Percentiles rank a stretch among this genome's conserved stretches.
Conservation (phyloP, 2,797 vertebrate genomes). For the Cyclopterus lumpus region DNA sequence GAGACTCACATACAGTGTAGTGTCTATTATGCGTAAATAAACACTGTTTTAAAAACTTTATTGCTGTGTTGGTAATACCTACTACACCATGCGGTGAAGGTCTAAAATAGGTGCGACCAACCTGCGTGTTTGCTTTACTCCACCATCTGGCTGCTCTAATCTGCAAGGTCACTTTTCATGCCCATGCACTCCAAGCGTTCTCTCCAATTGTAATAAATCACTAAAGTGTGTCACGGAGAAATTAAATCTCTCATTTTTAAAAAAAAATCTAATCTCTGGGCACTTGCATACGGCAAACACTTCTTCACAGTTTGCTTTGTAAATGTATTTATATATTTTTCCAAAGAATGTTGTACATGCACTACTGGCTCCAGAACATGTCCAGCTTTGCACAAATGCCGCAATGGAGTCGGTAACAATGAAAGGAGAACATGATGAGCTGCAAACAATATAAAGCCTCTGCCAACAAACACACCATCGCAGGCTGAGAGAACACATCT, state of each 20-base stretch:
- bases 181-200: constrained; percentile 25
- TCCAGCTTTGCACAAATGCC: constrained; percentile 12
- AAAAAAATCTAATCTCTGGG: not conserved
- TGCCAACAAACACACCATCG: constrained; percentile 7
- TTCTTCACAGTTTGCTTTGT: not conserved
- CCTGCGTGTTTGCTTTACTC: constrained; percentile 73
- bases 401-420: not conserved
- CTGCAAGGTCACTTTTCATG: constrained; percentile 71
- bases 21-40: not conserved
- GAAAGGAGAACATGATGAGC: not conserved
- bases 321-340: not conserved
- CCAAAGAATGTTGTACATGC: not conserved
- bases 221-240: not conserved
- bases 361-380: not conserved
- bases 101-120: constrained; percentile 64
- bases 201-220: constrained; percentile 16
- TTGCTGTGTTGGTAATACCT: constrained; percentile 29
- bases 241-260: not conserved
- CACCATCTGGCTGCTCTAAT: constrained; percentile 76
- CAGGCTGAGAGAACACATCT: not conserved
- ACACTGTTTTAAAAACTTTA: not conserved
- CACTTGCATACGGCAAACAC: not conserved
- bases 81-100: constrained; percentile 65
- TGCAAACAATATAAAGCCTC: not conserved
- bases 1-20: not conserved